Evolutionary conservation across 1,140 invertebrate species (phyloP).

Genomic region (Pollicipes pollicipes): DNA sequence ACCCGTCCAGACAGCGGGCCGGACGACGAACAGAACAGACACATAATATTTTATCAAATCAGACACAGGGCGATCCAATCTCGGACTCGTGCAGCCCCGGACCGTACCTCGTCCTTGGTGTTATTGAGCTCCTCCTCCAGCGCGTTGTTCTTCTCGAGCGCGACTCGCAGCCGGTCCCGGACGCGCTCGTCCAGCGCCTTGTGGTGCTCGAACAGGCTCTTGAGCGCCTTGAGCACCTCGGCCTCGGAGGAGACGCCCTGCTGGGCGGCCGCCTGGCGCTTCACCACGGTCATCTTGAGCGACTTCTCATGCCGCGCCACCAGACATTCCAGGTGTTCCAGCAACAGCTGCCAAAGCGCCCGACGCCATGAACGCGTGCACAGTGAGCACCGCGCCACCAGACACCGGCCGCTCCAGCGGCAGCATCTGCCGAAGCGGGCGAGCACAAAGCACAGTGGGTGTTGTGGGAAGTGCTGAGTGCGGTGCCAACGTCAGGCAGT

Average conservation of each 20-base stretch:
- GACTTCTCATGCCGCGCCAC: constrained; percentile 97
- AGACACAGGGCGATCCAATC: not conserved
- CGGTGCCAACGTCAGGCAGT: too few relatives aligned
- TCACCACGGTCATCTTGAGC: constrained; percentile 95
- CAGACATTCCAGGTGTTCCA: constrained; percentile 97
- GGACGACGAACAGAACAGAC: too few relatives aligned
- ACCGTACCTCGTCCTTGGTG: constrained; percentile 81
- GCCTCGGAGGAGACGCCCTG: constrained; percentile 98
- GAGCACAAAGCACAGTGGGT: too few relatives aligned
- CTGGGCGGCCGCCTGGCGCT: constrained; percentile 86
- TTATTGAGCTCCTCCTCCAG: constrained; percentile 87
- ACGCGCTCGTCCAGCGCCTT: constrained; percentile 98
- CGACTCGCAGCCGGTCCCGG: constrained; percentile 79
- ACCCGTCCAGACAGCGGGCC: too few relatives aligned
- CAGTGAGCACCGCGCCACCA: too few relatives aligned
- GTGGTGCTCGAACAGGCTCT: constrained; percentile 99
- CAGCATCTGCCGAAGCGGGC: too few relatives aligned
- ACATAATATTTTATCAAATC: too few relatives aligned
- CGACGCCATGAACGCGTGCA: too few relatives aligned
- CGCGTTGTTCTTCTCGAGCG: constrained; percentile 81
- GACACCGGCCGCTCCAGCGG: too few relatives aligned
- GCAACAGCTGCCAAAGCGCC: constrained; percentile 81
- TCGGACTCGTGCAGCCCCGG: not conserved
- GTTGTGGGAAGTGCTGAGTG: too few relatives aligned
- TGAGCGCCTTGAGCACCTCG: constrained; percentile 97